A percentile compares a stretch with the other conserved stretches of the same genome.
phyloP scores from a whole-genome alignment of 2,113 vertebrate genomes.

The Chitala chitala region DNA sequence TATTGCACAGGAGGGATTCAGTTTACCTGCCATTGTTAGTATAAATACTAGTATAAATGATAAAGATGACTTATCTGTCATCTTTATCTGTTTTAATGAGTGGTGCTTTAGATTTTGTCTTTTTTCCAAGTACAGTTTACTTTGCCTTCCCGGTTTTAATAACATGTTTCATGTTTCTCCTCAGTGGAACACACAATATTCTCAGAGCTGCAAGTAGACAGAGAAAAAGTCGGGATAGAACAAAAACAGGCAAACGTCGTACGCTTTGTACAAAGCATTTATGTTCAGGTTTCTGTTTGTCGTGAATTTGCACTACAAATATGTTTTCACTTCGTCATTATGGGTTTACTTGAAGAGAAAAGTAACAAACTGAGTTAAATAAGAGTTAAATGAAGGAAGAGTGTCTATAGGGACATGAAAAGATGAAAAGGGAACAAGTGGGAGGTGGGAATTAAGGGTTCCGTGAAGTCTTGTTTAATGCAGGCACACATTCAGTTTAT shows the following conservation, averaged over 20 bases:
- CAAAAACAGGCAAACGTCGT: conserved; percentile 33
- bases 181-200: background rate
- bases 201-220: background rate
- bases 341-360: too few relatives aligned
- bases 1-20: background rate
- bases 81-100: too few relatives aligned
- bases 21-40: background rate
- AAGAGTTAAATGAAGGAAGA: conserved; percentile 31
- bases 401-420: conserved; percentile 9
- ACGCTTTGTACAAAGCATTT: too few relatives aligned
- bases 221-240: background rate
- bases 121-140: background rate
- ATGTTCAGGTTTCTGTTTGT: too few relatives aligned
- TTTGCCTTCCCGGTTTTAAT: background rate
- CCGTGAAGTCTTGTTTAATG: background rate
- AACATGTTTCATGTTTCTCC: background rate
- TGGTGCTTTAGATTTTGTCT: background rate
- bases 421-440: background rate
- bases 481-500: background rate
- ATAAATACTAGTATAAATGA: too few relatives aligned
- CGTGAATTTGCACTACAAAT: too few relatives aligned
- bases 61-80: too few relatives aligned
- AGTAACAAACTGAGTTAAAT: background rate
- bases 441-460: background rate
- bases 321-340: too few relatives aligned